Evolutionary conservation across 2,888 invertebrate genomes (phyloP).

Genomic region (Lepidochrysops patricia): DNA sequence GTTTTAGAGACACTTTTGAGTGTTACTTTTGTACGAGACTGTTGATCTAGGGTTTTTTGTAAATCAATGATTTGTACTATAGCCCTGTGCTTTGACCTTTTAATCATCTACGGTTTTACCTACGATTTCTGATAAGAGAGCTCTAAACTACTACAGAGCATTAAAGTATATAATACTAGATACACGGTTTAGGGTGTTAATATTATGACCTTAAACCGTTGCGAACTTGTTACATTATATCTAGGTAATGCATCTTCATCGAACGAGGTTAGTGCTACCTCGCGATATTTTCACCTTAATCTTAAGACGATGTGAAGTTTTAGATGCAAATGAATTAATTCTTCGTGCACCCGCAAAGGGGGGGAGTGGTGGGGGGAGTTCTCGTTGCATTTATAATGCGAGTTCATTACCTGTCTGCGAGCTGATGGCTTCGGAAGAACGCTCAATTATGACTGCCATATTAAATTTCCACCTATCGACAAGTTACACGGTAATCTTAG

Average conservation of each 20-base stretch:
- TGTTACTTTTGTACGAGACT: too few species aligned
- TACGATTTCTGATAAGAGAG: too few species aligned
- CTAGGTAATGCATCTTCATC: neutral
- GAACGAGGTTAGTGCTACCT: slow-evolving; percentile 14
- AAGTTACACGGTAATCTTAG: neutral
- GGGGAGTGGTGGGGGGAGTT: slow-evolving; percentile 37
- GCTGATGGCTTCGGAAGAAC: slow-evolving; percentile 69
- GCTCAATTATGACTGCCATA: slow-evolving; percentile 67
- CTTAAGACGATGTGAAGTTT: slow-evolving; percentile 58
- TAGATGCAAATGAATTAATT: slow-evolving; percentile 74
- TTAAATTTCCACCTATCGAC: slow-evolving; percentile 56
- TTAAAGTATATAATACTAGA: too few species aligned
- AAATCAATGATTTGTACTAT: too few species aligned
- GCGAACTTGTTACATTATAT: neutral
- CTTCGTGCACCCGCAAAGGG: slow-evolving; percentile 44
- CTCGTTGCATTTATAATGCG: slow-evolving; percentile 73
- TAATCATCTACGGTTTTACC: too few species aligned
- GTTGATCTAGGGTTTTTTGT: too few species aligned
- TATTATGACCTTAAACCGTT: too few species aligned
- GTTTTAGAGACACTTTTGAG: too few species aligned
- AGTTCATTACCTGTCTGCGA: slow-evolving; percentile 63
- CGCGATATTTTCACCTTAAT: slow-evolving; percentile 39
- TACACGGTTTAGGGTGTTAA: too few species aligned
- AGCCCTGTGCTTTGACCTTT: too few species aligned
- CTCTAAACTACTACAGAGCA: too few species aligned